phyloP scores from a whole-genome alignment of 2,888 invertebrate species.

The Drosophila aldrichi region DNA sequence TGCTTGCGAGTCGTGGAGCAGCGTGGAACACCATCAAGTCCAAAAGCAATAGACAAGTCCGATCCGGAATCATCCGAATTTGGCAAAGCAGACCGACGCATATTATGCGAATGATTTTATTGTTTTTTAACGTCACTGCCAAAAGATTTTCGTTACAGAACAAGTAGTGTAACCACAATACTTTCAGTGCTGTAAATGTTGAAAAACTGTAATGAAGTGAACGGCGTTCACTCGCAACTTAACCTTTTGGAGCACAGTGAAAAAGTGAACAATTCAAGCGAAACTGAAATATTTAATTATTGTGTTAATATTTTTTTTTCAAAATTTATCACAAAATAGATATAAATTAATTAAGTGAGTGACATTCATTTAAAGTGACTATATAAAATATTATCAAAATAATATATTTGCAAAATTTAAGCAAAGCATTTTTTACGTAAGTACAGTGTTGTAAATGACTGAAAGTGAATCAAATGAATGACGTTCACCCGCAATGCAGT shows the following conservation, averaged over 20 bases:
- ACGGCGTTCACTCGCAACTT: background rate
- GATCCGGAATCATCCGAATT: background rate
- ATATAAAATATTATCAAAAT: background rate
- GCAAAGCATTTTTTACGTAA: background rate
- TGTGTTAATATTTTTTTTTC: no score
- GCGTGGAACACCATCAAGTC: no score
- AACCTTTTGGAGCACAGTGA: background rate
- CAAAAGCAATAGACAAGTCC: slow-evolving; percentile 4
- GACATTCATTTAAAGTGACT: background rate
- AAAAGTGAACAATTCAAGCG: no score
- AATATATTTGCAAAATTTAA: background rate
- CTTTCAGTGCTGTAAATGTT: slow-evolving; percentile 1
- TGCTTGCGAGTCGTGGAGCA: slow-evolving; percentile 13
- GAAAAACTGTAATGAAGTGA: slow-evolving; percentile 1
- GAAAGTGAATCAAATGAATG: slow-evolving; percentile 4
- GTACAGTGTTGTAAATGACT: slow-evolving; percentile 1
- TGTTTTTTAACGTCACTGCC: background rate
- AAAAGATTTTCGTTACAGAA: background rate
- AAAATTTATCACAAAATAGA: no score
- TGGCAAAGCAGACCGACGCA: background rate
- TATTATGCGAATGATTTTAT: background rate
- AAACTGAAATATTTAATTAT: background rate
- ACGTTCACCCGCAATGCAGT: background rate
- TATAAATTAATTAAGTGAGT: background rate
- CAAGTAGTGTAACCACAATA: background rate